Conservation (phyloP, 2,113 vertebrate species). For the Saccopteryx leptura region DNA sequence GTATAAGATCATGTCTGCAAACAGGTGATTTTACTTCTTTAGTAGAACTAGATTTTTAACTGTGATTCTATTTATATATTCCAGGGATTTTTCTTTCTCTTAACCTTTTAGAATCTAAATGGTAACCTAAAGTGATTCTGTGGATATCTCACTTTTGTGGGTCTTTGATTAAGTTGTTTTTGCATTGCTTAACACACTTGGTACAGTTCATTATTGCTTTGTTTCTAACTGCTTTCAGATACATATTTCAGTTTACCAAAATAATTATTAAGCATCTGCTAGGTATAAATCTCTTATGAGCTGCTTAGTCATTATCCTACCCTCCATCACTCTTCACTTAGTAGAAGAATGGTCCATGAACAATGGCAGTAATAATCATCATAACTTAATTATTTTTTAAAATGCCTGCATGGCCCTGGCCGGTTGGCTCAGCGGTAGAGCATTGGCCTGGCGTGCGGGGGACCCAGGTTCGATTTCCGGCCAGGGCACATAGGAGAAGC, state of each 20-base stretch:
- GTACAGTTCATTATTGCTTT: conserved; percentile 35
- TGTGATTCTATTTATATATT: neutral
- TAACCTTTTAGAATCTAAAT: conserved; percentile 34
- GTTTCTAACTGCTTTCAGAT: conserved; percentile 55
- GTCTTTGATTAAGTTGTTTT: conserved; percentile 33
- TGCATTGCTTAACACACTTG: neutral
- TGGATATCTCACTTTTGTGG: conserved; percentile 26
- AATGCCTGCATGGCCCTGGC: neutral
- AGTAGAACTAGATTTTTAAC: conserved; percentile 48
- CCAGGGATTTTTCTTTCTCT: conserved; percentile 1
- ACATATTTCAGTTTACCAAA: conserved; percentile 13
- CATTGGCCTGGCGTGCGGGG: too few species aligned
- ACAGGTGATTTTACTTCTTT: conserved; percentile 15
- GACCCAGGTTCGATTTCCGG: too few species aligned
- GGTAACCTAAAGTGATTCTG: neutral
- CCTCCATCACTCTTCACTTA: neutral
- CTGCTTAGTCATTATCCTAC: neutral
- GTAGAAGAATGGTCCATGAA: conserved; percentile 4
- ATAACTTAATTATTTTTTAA: neutral
- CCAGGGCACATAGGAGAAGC: too few species aligned
- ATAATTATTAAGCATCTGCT: conserved; percentile 30
- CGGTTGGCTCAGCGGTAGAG: too few species aligned
- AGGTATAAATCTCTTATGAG: neutral
- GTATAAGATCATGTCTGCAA: neutral
- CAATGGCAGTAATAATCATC: neutral